Conservation (phyloP, 2,888 invertebrate genomes). For the Lycaena phlaeas region DNA sequence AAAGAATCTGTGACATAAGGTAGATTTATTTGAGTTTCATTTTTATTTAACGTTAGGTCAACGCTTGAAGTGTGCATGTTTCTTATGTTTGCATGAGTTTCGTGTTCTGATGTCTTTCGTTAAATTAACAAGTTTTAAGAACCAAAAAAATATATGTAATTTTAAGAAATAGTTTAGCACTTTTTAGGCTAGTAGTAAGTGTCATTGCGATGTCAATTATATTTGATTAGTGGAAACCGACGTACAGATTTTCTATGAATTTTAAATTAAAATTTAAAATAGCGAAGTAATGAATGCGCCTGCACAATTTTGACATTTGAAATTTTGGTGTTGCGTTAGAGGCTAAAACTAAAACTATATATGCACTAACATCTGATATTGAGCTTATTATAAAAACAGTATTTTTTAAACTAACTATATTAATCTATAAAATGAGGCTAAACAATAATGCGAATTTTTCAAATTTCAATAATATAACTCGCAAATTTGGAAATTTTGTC, state of each 20-base stretch:
- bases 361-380: background rate
- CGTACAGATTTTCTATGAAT: constrained; percentile 53
- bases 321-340: constrained; percentile 1
- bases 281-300: constrained; percentile 11
- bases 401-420: background rate
- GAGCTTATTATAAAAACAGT: background rate
- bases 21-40: constrained; percentile 54
- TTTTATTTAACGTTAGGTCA: constrained; percentile 37
- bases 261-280: constrained; percentile 20
- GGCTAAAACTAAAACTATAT: background rate
- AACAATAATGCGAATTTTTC: constrained; percentile 18
- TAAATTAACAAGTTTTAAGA: constrained; percentile 33
- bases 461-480: background rate
- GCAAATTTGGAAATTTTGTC: constrained; percentile 26
- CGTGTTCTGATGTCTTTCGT: constrained; percentile 15
- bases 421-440: no score
- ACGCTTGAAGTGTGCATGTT: constrained; percentile 58
- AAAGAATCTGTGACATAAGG: constrained; percentile 53
- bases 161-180: constrained; percentile 65
- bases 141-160: constrained; percentile 46
- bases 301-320: constrained; percentile 11
- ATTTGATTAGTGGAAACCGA: constrained; percentile 62
- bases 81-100: constrained; percentile 44
- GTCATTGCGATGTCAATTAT: constrained; percentile 72
- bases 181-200: constrained; percentile 67